Base-by-base conservation (phyloP, 2,113 vertebrate species). In the Aleadryas rufinucha region DNA sequence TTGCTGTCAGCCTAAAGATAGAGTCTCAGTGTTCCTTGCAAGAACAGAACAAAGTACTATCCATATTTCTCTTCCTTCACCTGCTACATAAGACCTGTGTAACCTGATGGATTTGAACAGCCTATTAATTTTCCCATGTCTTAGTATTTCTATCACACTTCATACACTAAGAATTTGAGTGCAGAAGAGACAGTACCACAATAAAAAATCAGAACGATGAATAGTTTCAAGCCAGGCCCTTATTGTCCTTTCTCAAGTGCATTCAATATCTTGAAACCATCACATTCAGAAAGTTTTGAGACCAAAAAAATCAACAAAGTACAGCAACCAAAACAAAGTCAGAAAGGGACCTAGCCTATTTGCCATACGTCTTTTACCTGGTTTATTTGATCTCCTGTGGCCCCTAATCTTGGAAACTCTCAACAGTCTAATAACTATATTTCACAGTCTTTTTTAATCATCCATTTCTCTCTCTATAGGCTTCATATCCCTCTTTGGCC, bases 131-230 rank as follows among this genome's bases (percentile, higher is more conserved):
- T 96, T 90, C 44, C 5, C 11, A 37, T 45, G 31, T 64, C 44
- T 89, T 84, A 66, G 39, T 78, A 63, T 84, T 94, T 88, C 57
- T 81, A 21, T 71, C 65, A 52, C 42, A 64, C 53, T 78, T 85
- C 56, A 10, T 75, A 85, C 65, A 41, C 41, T 50, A 44, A 82
- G n/a, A 23, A 28, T 82, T 84, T 76, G 33, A 91, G 74, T 41
- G 71, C 15, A 60, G 21, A 70, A 87, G 42, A 44, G 11, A 79
- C 61, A 68, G 17, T 68, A 64, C 33, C 28, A 91, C 52, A 88
- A 68, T 65, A 87, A 78, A 81, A 95, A 53, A 42, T 60, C 81
- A 84, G 24, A 53, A 86, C 92, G 83, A 95, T 83, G 18, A 86
- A 92, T 69, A 86, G 77, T 78, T 77, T 84, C 30, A 71, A 78